phyloP scores from a whole-genome alignment of 2,797 vertebrate species.

The Liasis olivaceus region DNA sequence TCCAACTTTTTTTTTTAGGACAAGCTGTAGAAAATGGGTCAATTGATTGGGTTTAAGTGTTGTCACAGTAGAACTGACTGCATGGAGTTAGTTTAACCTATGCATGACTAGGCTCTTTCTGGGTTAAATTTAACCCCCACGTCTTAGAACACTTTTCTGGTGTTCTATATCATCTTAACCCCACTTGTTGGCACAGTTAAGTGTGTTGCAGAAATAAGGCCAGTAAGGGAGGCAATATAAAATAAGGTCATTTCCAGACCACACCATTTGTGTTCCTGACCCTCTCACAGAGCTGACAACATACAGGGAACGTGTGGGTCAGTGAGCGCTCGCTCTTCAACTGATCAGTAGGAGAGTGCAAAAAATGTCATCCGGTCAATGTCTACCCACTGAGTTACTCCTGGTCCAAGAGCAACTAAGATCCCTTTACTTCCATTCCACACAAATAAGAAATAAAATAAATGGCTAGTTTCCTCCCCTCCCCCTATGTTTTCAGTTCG shows the following conservation, averaged over 20 bases:
- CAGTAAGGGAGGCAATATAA: background rate
- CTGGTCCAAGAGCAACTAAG: background rate
- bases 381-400: background rate
- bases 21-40: background rate
- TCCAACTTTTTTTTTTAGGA: background rate
- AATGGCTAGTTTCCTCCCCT: background rate
- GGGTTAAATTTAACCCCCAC: background rate
- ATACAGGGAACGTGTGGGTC: background rate
- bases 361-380: background rate
- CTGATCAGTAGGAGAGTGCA: background rate
- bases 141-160: background rate
- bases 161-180: background rate
- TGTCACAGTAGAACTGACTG: background rate
- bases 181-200: background rate
- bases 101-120: background rate
- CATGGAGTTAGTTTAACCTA: background rate
- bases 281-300: background rate
- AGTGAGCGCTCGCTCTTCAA: background rate
- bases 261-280: background rate
- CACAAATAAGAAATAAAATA: background rate
- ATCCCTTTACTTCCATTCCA: background rate
- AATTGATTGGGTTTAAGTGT: background rate
- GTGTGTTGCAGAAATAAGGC: background rate
- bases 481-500: background rate
- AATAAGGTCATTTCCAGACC: background rate